Evolutionary conservation across 2,888 invertebrate species (phyloP).

Genomic region (Abrostola triplasia): DNA sequence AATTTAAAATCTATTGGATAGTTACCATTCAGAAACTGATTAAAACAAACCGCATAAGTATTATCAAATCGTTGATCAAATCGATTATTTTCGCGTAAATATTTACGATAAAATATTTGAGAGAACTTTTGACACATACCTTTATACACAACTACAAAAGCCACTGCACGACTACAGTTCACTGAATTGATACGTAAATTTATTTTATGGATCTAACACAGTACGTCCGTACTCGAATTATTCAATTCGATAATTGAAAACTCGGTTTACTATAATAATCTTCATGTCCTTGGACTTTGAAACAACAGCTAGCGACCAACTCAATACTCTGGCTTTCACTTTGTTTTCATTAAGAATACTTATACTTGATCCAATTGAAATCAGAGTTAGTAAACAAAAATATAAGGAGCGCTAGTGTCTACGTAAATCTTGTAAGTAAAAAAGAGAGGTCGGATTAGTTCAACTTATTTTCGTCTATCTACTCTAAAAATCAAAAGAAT

Average conservation of each 20-base stretch:
- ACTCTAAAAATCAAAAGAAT: constrained; percentile 8
- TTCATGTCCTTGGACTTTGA: constrained; percentile 56
- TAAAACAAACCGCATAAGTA: no score
- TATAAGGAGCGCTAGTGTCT: constrained; percentile 8
- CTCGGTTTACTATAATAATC: constrained; percentile 31
- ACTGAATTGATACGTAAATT: constrained; percentile 1
- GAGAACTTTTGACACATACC: constrained; percentile 16
- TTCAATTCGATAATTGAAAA: constrained; percentile 28
- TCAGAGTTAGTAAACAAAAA: constrained; percentile 28
- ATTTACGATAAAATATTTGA: no score
- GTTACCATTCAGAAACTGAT: no score
- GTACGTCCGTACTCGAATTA: constrained; percentile 16
- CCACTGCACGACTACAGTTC: constrained; percentile 7
- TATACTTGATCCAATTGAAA: constrained; percentile 8
- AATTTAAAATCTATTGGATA: no score
- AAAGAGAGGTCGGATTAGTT: constrained; percentile 34
- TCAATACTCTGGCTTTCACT: constrained; percentile 33
- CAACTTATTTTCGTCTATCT: not conserved
- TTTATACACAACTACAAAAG: constrained; percentile 3
- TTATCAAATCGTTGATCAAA: no score
- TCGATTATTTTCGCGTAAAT: no score
- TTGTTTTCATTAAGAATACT: constrained; percentile 34
- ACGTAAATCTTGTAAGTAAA: not conserved
- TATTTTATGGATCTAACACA: constrained; percentile 17
- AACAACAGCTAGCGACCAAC: constrained; percentile 22